Evolutionary conservation across 1,140 invertebrate species (phyloP), one percentile per base, ranked within the genome.

Genomic region (Aradophagus sp.): DNA sequence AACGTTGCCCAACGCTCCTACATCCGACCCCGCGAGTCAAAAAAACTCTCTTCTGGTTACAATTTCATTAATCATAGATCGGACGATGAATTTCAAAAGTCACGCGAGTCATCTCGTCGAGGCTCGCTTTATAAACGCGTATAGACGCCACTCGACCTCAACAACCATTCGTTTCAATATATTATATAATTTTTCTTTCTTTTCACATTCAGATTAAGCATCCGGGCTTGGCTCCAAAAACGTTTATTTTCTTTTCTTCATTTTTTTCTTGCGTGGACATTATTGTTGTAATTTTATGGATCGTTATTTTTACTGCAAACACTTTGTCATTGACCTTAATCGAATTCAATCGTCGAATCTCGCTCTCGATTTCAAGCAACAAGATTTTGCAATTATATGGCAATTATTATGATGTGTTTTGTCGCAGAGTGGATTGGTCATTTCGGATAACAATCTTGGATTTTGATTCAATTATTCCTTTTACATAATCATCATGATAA

Each of bases 131-230:
- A 48, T 48, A n/a, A n/a, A n/a, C n/a, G n/a, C 39, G 20, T 52
- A 31, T 44, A 52, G 29, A 13, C 12, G 13, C 11, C n/a, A n/a
- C 38, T 26, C 45, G 48, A 53, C 48, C 38, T 63, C 45, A 45
- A 23, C 32, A 38, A 63, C 23, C 31, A 31, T 63, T 62, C 14
- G 45, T 47, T 53, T 41, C 36, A 63, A 53, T 35, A 55, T 62
- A 44, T 62, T 62, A 62, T 47, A 52, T 52, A 35, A 62, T n/a
- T n/a, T n/a, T n/a, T 52, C 45, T 50, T 42, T 39, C 47, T 52
- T 47, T 62, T 62, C 29, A 52, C 47, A 62, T 62, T 62, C 27
- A 19, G 58, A 47, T 62, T 62, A 52, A 62, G 58, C 52, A 52
- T 62, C 38, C 45, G 44, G 31, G 27, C n/a, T 62, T 50, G 38